phyloP scores from a whole-genome alignment of 2,888 invertebrate genomes.

The Aplocera efformata region DNA sequence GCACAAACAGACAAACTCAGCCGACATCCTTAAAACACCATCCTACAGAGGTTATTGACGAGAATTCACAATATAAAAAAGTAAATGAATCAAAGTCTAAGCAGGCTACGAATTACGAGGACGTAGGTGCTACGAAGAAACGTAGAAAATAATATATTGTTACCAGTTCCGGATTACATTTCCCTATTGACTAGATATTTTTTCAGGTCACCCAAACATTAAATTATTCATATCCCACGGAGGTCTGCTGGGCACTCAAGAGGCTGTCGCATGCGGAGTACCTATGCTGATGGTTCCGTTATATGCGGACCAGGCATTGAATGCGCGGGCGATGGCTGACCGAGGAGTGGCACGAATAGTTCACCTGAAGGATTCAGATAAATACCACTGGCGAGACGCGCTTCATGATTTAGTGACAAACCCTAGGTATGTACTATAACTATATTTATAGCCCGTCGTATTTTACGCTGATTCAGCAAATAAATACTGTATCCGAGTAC shows the following conservation, averaged over 20 bases:
- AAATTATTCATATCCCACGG: slow-evolving; percentile 82
- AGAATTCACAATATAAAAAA: too few relatives aligned
- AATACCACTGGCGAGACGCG: slow-evolving; percentile 51
- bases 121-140: not conserved
- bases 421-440: slow-evolving; percentile 54
- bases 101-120: too few relatives aligned
- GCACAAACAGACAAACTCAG: too few relatives aligned
- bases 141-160: not conserved
- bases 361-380: slow-evolving; percentile 50
- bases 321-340: slow-evolving; percentile 72
- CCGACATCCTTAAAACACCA: too few relatives aligned
- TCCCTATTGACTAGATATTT: too few relatives aligned
- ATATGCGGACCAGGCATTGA: slow-evolving; percentile 76
- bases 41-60: too few relatives aligned
- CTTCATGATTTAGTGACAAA: slow-evolving; percentile 64
- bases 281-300: slow-evolving; percentile 78
- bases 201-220: slow-evolving; percentile 75
- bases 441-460: not conserved
- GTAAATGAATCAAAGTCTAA: too few relatives aligned
- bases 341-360: slow-evolving; percentile 71
- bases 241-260: slow-evolving; percentile 81
- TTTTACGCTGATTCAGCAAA: too few relatives aligned
- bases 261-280: slow-evolving; percentile 78
- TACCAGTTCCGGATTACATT: too few relatives aligned
- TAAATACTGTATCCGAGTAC: too few relatives aligned